Evolutionary conservation across 2,888 invertebrate genomes (phyloP).

Genomic region (Rhorus exstirpatorius): DNA sequence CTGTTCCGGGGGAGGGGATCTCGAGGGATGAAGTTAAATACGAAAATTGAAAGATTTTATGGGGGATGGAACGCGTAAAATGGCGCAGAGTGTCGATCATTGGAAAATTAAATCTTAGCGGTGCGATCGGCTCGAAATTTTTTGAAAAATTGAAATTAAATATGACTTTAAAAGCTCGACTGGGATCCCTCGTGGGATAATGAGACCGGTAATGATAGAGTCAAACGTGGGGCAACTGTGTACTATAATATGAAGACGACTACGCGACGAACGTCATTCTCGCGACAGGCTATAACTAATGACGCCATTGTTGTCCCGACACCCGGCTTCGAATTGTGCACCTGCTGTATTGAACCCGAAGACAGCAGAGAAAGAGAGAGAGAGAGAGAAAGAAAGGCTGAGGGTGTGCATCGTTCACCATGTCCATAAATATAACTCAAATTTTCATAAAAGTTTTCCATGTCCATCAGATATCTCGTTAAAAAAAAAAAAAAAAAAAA

Average conservation of each 20-base stretch:
- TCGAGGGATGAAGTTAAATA: too few relatives aligned
- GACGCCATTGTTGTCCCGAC: conserved; percentile 76
- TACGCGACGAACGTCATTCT: conserved; percentile 20
- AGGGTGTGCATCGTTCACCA: background rate
- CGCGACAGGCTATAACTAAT: conserved; percentile 72
- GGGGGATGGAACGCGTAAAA: too few relatives aligned
- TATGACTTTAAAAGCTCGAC: too few relatives aligned
- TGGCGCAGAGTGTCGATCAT: too few relatives aligned
- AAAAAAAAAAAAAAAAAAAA: background rate
- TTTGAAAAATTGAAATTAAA: too few relatives aligned
- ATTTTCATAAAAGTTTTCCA: background rate
- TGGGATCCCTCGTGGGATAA: background rate
- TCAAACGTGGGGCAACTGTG: conserved; percentile 32
- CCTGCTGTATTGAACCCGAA: conserved; percentile 70
- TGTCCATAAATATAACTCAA: conserved; percentile 8
- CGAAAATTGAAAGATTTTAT: too few relatives aligned
- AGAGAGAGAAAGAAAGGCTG: background rate
- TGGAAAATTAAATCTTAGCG: too few relatives aligned
- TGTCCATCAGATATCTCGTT: background rate
- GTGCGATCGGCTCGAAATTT: too few relatives aligned
- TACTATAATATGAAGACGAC: conserved; percentile 37
- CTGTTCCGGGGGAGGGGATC: too few relatives aligned
- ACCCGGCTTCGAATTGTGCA: conserved; percentile 69
- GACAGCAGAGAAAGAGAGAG: background rate
- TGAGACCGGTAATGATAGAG: background rate